Base-by-base conservation (phyloP, 30 jellyfish, hydroid and myxozoan genomes). In the Turritopsis dohrnii region DNA sequence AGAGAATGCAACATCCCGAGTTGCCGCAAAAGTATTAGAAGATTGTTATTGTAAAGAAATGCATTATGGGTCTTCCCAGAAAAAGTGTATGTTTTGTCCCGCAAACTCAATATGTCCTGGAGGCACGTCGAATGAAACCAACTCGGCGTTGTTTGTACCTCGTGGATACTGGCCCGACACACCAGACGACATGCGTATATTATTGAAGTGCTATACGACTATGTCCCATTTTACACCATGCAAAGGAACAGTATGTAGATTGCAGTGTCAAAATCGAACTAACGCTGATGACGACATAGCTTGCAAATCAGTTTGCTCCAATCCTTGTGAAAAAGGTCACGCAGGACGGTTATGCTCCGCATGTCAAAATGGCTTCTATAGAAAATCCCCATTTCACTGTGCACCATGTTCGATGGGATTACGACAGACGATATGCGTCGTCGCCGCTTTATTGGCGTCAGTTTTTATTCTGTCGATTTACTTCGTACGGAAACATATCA, bases 111-210 rank as follows among this genome's bases (percentile, higher is more conserved):
- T 82, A 21, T 95, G 99, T 83, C 79, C 72, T 20, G 97, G 97
- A 1, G 96, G 96, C 19, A 90, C 84, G 16, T 81, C 94, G 22
- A 89, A 89, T 65, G 28, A 85, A 22, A 95, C 95, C 1, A 88
- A 83, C 60, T 87, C 97, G 0, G 90, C 93, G 19, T 87, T 95
- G 96, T 89, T 84, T 22, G 93, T 95, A 0, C 97, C 99, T 18
- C 88, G 90, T 0, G 97, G 96, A 5, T 85, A 81, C 81, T 95
- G 99, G 99, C 99, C 99, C 21, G 97, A 95, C 81, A 89, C 95
- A 8, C 97, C 96, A 13, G 80, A 82, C 21, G 83, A 95, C 82
- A 84, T 83, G 0, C 90, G 92, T 3, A 52, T 71, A 41, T 83
- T 95, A 1, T 17, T 95, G 72, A 89, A 90, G 54, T 95, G 99